A percentile compares a stretch with the other conserved stretches of the same genome.
Conservation (phyloP, 2,888 invertebrate genomes). For the Clivina fossor region DNA sequence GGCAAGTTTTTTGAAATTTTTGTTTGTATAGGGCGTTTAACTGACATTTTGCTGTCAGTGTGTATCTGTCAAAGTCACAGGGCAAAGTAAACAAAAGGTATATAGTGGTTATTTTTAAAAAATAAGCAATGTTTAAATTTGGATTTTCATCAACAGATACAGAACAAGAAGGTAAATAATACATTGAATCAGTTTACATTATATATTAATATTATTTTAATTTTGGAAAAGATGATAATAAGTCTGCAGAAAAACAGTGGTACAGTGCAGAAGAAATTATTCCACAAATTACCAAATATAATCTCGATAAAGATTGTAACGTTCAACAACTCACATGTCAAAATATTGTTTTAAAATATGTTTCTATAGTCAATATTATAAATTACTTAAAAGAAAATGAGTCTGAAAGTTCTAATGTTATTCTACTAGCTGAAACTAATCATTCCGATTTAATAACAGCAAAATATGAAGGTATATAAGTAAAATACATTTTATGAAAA, state of each 20-base stretch:
- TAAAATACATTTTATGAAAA: not conserved
- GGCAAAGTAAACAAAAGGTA: no score
- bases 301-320: constrained; percentile 3
- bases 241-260: constrained; percentile 10
- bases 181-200: not conserved
- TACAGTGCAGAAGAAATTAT: constrained; percentile 19
- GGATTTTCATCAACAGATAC: constrained; percentile 9
- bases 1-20: no score
- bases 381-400: constrained; percentile 44
- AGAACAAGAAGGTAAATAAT: constrained; percentile 15
- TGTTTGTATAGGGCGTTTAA: no score
- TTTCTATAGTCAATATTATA: constrained; percentile 52
- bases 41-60: no score
- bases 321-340: constrained; percentile 48
- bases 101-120: no score
- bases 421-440: constrained; percentile 61
- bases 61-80: no score
- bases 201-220: not conserved
- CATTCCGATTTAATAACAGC: constrained; percentile 76
- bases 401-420: constrained; percentile 48
- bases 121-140: constrained; percentile 23
- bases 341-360: constrained; percentile 56
- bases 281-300: not conserved
- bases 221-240: not conserved
- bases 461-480: constrained; percentile 72